Evolutionary conservation across 2,888 invertebrate genomes (phyloP).

Genomic region (Rhimphoctona megacephalus): DNA sequence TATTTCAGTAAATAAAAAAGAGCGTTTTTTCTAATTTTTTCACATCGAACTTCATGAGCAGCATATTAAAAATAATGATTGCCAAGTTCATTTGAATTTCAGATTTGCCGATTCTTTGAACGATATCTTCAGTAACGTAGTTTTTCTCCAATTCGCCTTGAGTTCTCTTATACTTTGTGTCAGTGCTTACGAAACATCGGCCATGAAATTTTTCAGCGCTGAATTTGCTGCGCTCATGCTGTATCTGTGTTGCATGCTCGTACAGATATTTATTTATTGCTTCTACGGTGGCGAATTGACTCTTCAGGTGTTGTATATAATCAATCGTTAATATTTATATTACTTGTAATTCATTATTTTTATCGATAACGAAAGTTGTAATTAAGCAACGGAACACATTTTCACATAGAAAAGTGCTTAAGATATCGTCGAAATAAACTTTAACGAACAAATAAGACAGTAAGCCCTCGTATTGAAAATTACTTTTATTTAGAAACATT

Average conservation of each 20-base stretch:
- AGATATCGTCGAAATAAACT: too few species aligned
- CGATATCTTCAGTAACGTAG: constrained; percentile 64
- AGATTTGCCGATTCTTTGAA: constrained; percentile 65
- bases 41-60: background rate
- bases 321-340: background rate
- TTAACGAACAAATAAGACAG: too few species aligned
- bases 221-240: constrained; percentile 65
- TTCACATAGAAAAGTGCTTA: too few species aligned
- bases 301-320: constrained; percentile 59
- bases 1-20: constrained; percentile 57
- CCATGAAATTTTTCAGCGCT: constrained; percentile 63
- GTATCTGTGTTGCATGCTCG: constrained; percentile 69
- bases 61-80: background rate
- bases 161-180: constrained; percentile 71
- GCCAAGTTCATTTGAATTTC: background rate
- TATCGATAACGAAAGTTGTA: too few species aligned
- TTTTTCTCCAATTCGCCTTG: constrained; percentile 67
- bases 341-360: too few species aligned
- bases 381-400: too few species aligned
- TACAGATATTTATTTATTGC: constrained; percentile 71
- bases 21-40: background rate
- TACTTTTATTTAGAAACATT: too few species aligned
- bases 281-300: constrained; percentile 59
- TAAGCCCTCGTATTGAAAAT: too few species aligned
- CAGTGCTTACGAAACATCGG: constrained; percentile 70